Evolutionary conservation across 2,113 vertebrate genomes (phyloP).

Genomic region (Girardinichthys multiradiatus): DNA sequence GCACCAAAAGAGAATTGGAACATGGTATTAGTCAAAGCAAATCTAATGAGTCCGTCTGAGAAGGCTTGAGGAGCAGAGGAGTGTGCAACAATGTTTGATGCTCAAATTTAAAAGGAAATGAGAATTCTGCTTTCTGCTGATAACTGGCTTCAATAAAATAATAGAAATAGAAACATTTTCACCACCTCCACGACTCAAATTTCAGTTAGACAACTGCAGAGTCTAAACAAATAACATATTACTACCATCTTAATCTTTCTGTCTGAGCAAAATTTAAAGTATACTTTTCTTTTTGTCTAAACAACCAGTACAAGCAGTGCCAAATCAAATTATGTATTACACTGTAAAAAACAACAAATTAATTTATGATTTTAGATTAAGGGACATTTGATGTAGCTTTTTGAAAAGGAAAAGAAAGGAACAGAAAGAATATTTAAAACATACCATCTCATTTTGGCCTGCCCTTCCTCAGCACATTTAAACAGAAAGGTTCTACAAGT

Average conservation of each 20-base stretch:
- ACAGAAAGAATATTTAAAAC: not conserved
- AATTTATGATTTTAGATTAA: not conserved
- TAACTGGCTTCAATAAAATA: not conserved
- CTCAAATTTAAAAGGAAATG: not conserved
- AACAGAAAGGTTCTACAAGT: not conserved
- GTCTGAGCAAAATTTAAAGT: too few relatives aligned
- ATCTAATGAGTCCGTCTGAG: not conserved
- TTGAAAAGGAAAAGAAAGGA: not conserved
- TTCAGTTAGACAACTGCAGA: not conserved
- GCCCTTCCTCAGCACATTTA: not conserved
- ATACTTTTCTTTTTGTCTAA: too few relatives aligned
- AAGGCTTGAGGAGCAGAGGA: not conserved
- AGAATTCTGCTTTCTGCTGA: not conserved
- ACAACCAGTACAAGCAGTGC: not conserved
- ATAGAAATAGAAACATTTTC: not conserved
- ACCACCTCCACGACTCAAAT: not conserved
- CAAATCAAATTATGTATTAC: not conserved
- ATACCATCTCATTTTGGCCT: not conserved
- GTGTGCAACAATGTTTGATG: not conserved
- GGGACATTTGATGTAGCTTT: not conserved
- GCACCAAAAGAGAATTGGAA: not conserved
- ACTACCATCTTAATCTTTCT: not conserved
- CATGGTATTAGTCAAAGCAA: not conserved
- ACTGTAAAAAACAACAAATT: not conserved
- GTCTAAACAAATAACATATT: not conserved